Evolutionary conservation across 2,888 invertebrate genomes (phyloP).

Genomic region (Coronaproctus castanopsis): DNA sequence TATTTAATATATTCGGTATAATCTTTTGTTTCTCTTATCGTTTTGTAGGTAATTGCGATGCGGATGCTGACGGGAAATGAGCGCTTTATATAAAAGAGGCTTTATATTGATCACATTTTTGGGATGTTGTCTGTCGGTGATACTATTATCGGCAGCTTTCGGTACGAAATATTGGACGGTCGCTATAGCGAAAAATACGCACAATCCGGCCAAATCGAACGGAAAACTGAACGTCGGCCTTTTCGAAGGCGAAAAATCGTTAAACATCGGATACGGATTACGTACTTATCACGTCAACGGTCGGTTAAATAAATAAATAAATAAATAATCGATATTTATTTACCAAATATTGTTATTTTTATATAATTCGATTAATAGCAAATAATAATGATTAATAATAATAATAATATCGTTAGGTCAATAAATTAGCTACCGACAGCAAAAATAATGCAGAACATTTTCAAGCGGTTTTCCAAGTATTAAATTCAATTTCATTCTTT

Average conservation of each 20-base stretch:
- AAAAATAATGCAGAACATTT: no score
- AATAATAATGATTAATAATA: no score
- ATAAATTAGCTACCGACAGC: no score
- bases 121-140: conserved; percentile 53
- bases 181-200: conserved; percentile 45
- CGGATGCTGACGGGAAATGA: conserved; percentile 27
- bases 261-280: conserved; percentile 64
- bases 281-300: conserved; percentile 55
- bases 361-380: no score
- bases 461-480: no score
- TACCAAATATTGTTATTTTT: no score
- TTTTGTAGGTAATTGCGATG: conserved; percentile 7
- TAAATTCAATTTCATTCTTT: no score
- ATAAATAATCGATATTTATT: no score
- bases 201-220: conserved; percentile 37
- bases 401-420: no score
- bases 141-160: conserved; percentile 55
- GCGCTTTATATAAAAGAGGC: conserved; percentile 44
- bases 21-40: no score
- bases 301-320: conserved; percentile 28
- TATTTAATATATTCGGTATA: no score
- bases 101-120: conserved; percentile 67
- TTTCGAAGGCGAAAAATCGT: conserved; percentile 61
- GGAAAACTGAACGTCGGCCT: conserved; percentile 67
- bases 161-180: conserved; percentile 66